Evolutionary conservation across 2,113 vertebrate genomes (phyloP).

Genomic region (Salvator merianae): DNA sequence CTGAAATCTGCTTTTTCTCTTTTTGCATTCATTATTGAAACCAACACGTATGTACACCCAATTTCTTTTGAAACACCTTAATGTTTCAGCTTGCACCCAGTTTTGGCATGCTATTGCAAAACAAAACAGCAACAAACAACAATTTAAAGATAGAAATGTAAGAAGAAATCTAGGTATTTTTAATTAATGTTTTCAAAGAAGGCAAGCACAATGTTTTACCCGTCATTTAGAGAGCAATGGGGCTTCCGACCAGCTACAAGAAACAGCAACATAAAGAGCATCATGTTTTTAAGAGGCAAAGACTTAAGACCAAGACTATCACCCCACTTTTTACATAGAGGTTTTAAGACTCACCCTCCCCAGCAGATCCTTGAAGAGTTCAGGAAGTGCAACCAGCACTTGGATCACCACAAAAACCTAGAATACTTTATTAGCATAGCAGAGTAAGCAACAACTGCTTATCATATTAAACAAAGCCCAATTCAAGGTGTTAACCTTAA

Average conservation of each 20-base stretch:
- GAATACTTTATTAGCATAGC: background rate
- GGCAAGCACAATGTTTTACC: background rate
- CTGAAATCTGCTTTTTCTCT: conserved; percentile 28
- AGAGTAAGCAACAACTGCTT: background rate
- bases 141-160: background rate
- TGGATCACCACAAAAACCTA: background rate
- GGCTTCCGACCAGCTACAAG: background rate
- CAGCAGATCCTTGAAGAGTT: background rate
- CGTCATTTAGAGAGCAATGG: background rate
- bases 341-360: background rate
- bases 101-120: background rate
- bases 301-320: too few species aligned
- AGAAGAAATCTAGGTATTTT: background rate
- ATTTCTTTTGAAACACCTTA: conserved; percentile 2
- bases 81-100: conserved; percentile 13
- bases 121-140: background rate
- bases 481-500: too few species aligned
- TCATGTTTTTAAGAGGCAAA: background rate
- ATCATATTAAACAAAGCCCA: too few species aligned
- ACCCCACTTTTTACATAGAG: too few species aligned
- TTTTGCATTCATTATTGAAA: background rate
- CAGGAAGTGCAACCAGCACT: background rate
- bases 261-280: background rate
- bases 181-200: background rate
- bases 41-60: background rate